Evolutionary conservation across 2,888 invertebrate genomes (phyloP), one percentile per base, ranked within the genome.

Genomic region (Lasioglossum vierecki): DNA sequence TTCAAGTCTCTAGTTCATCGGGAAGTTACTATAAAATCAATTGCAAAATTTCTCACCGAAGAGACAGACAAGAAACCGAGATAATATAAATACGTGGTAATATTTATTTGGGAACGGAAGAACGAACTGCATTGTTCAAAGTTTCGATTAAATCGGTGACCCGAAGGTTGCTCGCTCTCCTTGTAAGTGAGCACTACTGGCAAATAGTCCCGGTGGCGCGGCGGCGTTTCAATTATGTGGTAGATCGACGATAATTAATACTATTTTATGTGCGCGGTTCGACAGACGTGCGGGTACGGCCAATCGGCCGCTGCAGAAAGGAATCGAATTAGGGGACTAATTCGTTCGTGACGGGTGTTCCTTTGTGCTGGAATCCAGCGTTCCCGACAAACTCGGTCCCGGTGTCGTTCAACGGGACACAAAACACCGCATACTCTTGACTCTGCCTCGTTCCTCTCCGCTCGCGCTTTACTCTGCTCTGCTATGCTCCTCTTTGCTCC

Each of bases 181-280:
- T 49, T 49, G 6, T n/a, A 53, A 53, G 53, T n/a, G 53, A 53
- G 9, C n/a, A 9, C 53, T 53, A 57, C 11, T 57, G 57, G 30
- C 63, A 63, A 63, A 30, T 6, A 57, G 13, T 39, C 4, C 46
- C 30, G 57, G 22, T 30, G 41, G 78, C n/a, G 41, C 41, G n/a
- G 18, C 46, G 26, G 44, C 18, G 39, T 15, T 73, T 76, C 76
- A 73, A 83, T 85, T 83, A 76, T 66, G 66, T 35, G 76, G 68
- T 49, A 49, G 73, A 79, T 83, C 83, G 76, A 53, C 84, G 84
- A 79, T 85, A 83, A 83, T 85, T 85, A 85, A 85, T 85, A 83
- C 76, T 66, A 79, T 83, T 79, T 76, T n/a, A 49, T 39, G 68
- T 30, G 30, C 26, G 68, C 18, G 60, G 11, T 63, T 41, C 35